phyloP scores from a whole-genome alignment of 2,888 invertebrate genomes.

The Drosophila infuscata region DNA sequence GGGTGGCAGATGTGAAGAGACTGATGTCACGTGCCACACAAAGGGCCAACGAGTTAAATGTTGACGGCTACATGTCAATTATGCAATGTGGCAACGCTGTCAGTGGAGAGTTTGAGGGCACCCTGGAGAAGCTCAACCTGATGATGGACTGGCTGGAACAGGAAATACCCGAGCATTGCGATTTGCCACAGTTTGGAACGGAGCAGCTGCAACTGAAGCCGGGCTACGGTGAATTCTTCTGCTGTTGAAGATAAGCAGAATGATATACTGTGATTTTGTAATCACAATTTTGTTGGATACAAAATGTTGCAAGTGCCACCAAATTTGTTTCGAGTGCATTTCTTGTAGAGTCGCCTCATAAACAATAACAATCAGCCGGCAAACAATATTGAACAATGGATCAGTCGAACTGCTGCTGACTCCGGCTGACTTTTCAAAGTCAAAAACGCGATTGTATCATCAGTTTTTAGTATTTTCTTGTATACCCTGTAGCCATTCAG shows the following conservation, averaged over 20 bases:
- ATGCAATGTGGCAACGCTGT: conserved; percentile 50
- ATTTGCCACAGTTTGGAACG: conserved; percentile 37
- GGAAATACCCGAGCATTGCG: conserved; percentile 17
- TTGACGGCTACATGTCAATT: conserved; percentile 59
- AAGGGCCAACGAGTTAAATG: conserved; percentile 51
- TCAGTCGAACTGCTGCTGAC: conserved; percentile 40
- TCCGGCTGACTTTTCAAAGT: conserved; percentile 78
- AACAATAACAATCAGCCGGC: conserved; percentile 67
- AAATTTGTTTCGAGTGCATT: conserved; percentile 72
- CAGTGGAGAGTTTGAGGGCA: conserved; percentile 63
- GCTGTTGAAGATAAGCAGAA: conserved; percentile 36
- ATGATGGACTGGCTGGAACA: conserved; percentile 55
- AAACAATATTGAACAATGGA: conserved; percentile 68
- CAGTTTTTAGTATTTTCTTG: conserved; percentile 43
- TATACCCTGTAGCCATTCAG: conserved; percentile 1
- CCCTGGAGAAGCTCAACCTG: conserved; percentile 17
- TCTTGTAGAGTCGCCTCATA: conserved; percentile 45
- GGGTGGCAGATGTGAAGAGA: conserved; percentile 12
- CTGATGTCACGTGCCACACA: conserved; percentile 32
- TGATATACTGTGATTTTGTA: background rate
- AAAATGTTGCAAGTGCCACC: conserved; percentile 35
- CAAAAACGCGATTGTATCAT: conserved; percentile 83
- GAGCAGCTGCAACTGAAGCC: conserved; percentile 41
- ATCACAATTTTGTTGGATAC: too few species aligned
- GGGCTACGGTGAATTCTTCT: conserved; percentile 63